phyloP scores from a whole-genome alignment of 1,140 invertebrate species.

The Hydropsyche tenuis region DNA sequence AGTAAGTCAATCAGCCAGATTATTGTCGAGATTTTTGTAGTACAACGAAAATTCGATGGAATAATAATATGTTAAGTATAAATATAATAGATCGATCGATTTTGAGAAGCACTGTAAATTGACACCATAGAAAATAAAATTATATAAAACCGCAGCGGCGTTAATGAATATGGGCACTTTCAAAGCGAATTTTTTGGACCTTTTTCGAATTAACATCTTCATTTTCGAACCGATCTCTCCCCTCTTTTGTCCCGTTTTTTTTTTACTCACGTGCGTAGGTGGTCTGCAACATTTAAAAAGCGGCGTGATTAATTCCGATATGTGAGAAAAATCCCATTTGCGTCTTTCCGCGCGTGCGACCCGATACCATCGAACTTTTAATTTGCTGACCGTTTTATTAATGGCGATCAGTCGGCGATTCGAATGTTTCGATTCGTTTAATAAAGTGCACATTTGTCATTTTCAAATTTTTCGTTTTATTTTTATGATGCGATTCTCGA shows the following conservation, averaged over 20 bases:
- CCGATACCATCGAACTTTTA: too few relatives aligned
- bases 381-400: too few relatives aligned
- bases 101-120: not conserved
- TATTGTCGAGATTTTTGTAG: too few relatives aligned
- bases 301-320: not conserved
- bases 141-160: not conserved
- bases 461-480: too few relatives aligned
- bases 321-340: conserved; percentile 12
- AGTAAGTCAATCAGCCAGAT: too few relatives aligned
- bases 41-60: too few relatives aligned
- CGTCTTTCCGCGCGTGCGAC: not conserved
- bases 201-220: conserved; percentile 25
- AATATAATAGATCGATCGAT: not conserved
- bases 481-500: too few relatives aligned
- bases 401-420: too few relatives aligned
- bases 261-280: not conserved
- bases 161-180: conserved; percentile 13
- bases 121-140: not conserved
- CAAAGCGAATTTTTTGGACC: not conserved
- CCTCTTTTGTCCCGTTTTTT: too few relatives aligned
- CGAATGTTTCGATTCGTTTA: too few relatives aligned
- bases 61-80: too few relatives aligned
- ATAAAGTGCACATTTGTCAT: too few relatives aligned
- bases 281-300: not conserved
- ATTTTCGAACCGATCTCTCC: not conserved